Conservation (phyloP, 2,888 invertebrate species). For the Oxyscelio sp. region DNA sequence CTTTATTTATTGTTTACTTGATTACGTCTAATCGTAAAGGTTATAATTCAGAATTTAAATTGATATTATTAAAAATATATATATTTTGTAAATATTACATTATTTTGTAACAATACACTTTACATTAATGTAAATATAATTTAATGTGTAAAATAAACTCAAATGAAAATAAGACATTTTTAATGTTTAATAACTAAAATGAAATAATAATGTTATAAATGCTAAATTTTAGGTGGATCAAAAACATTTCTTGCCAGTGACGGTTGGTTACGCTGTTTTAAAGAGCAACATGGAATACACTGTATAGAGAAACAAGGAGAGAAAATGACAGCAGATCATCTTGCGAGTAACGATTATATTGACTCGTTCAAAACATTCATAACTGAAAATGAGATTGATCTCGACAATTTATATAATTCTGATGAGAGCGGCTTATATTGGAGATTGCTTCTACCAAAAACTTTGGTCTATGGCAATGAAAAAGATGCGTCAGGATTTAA, state of each 20-base stretch:
- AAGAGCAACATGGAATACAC: conserved; percentile 13
- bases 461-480: conserved; percentile 11
- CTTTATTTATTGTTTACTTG: no score
- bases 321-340: neutral
- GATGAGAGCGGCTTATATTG: conserved; percentile 27
- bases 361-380: neutral
- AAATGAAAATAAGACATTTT: no score
- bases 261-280: conserved; percentile 10
- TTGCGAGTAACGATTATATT: neutral
- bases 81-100: no score
- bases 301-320: neutral
- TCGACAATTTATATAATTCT: conserved; percentile 17
- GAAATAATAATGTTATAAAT: neutral
- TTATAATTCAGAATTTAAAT: no score
- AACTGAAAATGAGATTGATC: conserved; percentile 27
- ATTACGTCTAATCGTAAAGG: no score
- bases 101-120: no score
- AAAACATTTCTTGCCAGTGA: conserved; percentile 8
- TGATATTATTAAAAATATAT: no score
- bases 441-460: neutral
- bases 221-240: conserved; percentile 13
- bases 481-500: neutral
- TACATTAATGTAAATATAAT: no score
- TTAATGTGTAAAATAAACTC: no score
- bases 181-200: no score